Percentiles rank a stretch among this genome's conserved stretches.
Conservation (phyloP, 2,113 vertebrate species). For the Alexandromys fortis region DNA sequence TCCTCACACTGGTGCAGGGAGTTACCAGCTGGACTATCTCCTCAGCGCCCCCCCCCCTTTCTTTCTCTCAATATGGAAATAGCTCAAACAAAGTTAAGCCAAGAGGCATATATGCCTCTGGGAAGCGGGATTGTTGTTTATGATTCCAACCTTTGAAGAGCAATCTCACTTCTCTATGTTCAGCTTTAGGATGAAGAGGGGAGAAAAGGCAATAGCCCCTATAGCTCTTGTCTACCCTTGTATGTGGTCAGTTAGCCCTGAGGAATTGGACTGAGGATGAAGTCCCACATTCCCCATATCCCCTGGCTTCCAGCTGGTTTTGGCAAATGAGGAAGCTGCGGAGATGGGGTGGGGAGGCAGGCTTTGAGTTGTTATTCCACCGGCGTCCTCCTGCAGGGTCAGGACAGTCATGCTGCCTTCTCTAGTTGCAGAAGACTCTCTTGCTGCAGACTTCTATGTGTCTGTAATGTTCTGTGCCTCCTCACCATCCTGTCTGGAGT, state of each 20-base stretch:
- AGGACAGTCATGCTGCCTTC: background rate
- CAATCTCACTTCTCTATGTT: background rate
- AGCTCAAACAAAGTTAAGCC: background rate
- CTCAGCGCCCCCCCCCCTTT: background rate
- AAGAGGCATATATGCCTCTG: background rate
- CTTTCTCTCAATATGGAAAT: background rate
- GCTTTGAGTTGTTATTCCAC: background rate
- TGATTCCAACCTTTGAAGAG: background rate
- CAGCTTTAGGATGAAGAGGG: background rate
- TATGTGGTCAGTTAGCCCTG: background rate
- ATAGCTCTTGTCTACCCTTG: background rate
- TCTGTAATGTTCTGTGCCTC: rapidly evolving
- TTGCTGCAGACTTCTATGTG: no score
- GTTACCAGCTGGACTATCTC: background rate
- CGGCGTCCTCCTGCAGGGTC: background rate
- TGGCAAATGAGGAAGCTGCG: background rate
- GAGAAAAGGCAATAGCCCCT: background rate
- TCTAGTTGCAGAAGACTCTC: rapidly evolving
- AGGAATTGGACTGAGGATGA: no score
- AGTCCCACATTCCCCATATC: rapidly evolving
- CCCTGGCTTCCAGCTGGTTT: background rate
- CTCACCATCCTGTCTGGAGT: background rate
- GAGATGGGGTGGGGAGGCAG: background rate
- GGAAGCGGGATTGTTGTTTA: background rate
- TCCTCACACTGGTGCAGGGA: background rate